Base-by-base conservation (phyloP, 2,797 vertebrate genomes). In the Crocidura indochinensis region DNA sequence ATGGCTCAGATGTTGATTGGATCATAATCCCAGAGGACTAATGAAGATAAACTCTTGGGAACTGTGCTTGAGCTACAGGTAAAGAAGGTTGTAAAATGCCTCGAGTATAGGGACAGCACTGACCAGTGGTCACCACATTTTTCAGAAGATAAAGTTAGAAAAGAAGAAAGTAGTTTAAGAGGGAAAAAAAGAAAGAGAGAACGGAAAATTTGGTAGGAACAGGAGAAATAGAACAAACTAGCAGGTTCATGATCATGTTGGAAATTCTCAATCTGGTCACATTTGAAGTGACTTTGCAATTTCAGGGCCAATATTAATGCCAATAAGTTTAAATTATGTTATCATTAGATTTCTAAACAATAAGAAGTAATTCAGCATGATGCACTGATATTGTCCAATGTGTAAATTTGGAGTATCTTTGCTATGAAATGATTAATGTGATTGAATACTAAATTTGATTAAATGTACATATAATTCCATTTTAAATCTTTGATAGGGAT, bases 61-160 rank as follows among this genome's bases (percentile, higher is more conserved):
- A 78, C 68, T 88, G 81, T 75, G 65, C 83, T 90, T 79, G 65
- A 91, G 69, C 69, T 86, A 67, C 87, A 74, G 53, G 60, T 80
- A 91, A 91, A 87, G 68, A 62, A 72, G 17, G 47, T 77, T 92
- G 38, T 87, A 83, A 22, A 67, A 29, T 31, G 22, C 62, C 38
- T 69, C 8, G 46, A 62, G 19, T 62, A 24, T 47, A 76, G 68
- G 60, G 76, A 38, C 8, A 87, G 62, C 11, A 53, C 26, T 80
- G 38, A 47, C 29, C 26, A 12, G 56, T 82, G 73, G 80, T 82
- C 65, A 83, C 9, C 69, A 22, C 76, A 24, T 46, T 87, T 44
- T 17, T 64, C 47, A 49, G 84, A 83, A 73, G 78, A 73, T 73
- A 64, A 81, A 90, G 62, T 17, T 44, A 65, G 38, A n/a, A 56